Percentiles rank a stretch among this genome's conserved stretches.
Evolutionary conservation across 2,113 vertebrate genomes (phyloP).

Genomic region (Panurus biarmicus): DNA sequence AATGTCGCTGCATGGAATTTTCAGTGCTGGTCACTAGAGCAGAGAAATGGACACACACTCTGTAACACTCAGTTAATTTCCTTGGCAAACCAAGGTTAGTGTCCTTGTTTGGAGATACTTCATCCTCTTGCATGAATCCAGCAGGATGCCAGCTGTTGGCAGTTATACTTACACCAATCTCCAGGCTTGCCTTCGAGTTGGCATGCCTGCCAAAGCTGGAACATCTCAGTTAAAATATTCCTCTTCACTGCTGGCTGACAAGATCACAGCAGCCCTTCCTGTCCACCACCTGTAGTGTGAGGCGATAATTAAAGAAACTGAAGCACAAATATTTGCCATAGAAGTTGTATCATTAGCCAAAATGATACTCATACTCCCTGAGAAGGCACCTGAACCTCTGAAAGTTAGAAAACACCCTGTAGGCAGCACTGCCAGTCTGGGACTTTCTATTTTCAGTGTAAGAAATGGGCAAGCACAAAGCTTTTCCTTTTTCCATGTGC

Average conservation of each 20-base stretch:
- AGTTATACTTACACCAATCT: not conserved
- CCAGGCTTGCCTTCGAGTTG: not conserved
- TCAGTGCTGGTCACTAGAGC: not conserved
- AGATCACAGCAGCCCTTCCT: not conserved
- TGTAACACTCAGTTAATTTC: not conserved
- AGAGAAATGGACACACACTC: not conserved
- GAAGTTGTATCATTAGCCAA: not conserved
- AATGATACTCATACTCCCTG: not conserved
- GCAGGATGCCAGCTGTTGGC: not conserved
- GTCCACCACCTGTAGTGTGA: not conserved
- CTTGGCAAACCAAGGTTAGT: not conserved
- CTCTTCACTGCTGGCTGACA: not conserved
- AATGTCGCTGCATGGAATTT: not conserved
- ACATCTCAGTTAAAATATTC: not conserved
- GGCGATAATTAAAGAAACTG: not conserved
- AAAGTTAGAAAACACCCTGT: not conserved
- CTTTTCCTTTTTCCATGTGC: not conserved
- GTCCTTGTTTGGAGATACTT: not conserved
- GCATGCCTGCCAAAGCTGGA: not conserved
- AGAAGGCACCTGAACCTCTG: not conserved
- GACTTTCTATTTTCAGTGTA: not conserved
- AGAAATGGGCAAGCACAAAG: not conserved
- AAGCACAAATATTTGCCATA: not conserved
- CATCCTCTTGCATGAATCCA: not conserved
- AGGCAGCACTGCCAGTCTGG: not conserved